Evolutionary conservation across 2,113 vertebrate species (phyloP).

Genomic region (Spheniscus mendiculus): DNA sequence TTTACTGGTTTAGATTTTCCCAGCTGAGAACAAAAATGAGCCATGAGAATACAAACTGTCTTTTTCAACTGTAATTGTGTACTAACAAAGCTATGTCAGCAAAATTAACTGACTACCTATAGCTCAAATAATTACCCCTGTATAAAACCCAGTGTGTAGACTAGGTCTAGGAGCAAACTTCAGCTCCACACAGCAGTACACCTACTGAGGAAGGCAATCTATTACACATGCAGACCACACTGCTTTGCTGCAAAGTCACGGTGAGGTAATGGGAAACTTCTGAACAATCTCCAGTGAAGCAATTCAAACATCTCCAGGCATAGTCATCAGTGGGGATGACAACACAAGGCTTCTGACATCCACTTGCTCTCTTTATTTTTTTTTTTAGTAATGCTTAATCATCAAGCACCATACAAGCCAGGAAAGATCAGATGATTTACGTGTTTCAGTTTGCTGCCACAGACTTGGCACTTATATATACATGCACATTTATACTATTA

Average conservation of each 20-base stretch:
- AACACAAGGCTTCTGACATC: not conserved
- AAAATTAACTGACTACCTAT: not conserved
- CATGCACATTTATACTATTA: not conserved
- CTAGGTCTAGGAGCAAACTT: not conserved
- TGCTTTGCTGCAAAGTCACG: not conserved
- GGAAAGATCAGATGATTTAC: not conserved
- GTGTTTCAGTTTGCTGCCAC: not conserved
- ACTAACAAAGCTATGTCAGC: not conserved
- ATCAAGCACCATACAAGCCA: not conserved
- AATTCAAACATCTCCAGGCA: slow-evolving; percentile 37
- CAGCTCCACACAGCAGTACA: not conserved
- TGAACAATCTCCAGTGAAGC: slow-evolving; percentile 40
- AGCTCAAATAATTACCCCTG: not conserved
- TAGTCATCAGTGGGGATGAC: not conserved
- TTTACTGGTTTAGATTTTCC: not conserved
- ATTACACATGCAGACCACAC: not conserved
- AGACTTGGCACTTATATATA: not conserved
- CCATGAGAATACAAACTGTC: not conserved
- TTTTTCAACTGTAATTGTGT: not conserved
- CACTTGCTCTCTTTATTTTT: not conserved
- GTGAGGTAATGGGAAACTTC: not conserved
- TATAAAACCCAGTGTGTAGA: not conserved
- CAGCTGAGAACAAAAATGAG: not conserved
- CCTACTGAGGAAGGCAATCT: not conserved
- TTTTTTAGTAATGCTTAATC: not conserved